Conservation (phyloP, 1,140 invertebrate species). For the Solen grandis region DNA sequence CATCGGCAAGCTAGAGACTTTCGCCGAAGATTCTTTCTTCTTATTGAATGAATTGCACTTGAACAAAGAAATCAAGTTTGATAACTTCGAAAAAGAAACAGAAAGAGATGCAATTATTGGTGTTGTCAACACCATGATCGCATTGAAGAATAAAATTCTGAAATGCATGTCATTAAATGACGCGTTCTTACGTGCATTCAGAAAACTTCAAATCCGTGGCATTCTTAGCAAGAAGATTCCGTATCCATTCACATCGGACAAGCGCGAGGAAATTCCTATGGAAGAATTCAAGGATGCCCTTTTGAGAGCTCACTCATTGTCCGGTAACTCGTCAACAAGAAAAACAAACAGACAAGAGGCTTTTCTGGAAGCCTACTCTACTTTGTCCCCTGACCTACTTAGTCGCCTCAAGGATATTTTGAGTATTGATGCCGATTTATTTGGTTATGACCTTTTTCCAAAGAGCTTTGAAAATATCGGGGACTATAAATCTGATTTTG, state of each 20-base stretch:
- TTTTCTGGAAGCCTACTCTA: constrained; percentile 63
- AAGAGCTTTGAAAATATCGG: constrained; percentile 10
- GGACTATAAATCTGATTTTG: too few relatives aligned
- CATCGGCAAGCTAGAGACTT: constrained; percentile 74
- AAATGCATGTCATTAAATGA: constrained; percentile 70
- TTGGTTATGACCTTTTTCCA: constrained; percentile 27
- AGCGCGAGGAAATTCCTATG: constrained; percentile 44
- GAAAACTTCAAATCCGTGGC: constrained; percentile 74
- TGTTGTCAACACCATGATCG: constrained; percentile 67
- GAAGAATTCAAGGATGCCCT: constrained; percentile 59
- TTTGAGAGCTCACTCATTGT: constrained; percentile 57
- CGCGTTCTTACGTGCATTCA: constrained; percentile 66
- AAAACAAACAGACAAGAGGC: constrained; percentile 63
- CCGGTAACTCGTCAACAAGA: constrained; percentile 41
- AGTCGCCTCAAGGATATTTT: constrained; percentile 34
- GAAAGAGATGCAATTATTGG: constrained; percentile 71
- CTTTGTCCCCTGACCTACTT: constrained; percentile 47
- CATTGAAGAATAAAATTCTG: constrained; percentile 61
- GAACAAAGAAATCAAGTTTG: constrained; percentile 61
- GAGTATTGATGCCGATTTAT: constrained; percentile 41
- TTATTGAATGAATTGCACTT: constrained; percentile 66
- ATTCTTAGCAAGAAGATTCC: constrained; percentile 64
- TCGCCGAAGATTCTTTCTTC: constrained; percentile 68
- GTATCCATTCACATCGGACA: constrained; percentile 59
- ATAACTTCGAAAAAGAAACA: constrained; percentile 62